A percentile compares a stretch with the other conserved stretches of the same genome.
Conservation (phyloP, 2,888 invertebrate species). For the Campoletis raptor region DNA sequence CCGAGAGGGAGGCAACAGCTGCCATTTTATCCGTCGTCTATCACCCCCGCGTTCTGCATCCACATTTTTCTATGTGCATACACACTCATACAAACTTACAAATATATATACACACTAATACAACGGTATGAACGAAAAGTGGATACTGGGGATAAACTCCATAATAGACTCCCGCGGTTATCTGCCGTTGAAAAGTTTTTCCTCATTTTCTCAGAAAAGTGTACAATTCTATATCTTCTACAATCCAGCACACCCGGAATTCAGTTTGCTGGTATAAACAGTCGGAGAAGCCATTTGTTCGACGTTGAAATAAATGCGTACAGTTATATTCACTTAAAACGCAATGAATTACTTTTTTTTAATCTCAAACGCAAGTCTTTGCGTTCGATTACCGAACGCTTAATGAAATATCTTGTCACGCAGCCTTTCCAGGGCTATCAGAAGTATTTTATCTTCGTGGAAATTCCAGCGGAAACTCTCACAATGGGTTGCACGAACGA, state of each 20-base stretch:
- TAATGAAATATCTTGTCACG: too few species aligned
- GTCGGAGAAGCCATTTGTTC: constrained; percentile 8
- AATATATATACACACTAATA: not conserved
- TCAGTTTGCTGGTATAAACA: constrained; percentile 10
- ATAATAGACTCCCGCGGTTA: constrained; percentile 25
- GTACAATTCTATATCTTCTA: constrained; percentile 8
- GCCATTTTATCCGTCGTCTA: constrained; percentile 48
- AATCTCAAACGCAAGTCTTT: too few species aligned
- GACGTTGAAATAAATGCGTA: not conserved
- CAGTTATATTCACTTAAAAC: not conserved
- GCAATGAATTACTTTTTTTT: not conserved
- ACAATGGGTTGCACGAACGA: too few species aligned
- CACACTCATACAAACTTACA: not conserved
- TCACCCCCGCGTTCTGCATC: constrained; percentile 16
- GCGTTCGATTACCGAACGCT: too few species aligned
- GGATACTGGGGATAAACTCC: constrained; percentile 39
- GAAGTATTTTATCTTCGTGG: too few species aligned
- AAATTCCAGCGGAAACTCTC: too few species aligned
- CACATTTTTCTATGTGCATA: constrained; percentile 7
- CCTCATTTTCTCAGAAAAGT: constrained; percentile 12
- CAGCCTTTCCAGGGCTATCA: too few species aligned
- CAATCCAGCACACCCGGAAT: not conserved
- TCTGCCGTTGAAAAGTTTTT: constrained; percentile 29
- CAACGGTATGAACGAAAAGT: constrained; percentile 12
- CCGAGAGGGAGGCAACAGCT: constrained; percentile 55